Evolutionary conservation across 2,797 vertebrate genomes (phyloP), one percentile per base, ranked within the genome.

Genomic region (Sphenodon punctatus): DNA sequence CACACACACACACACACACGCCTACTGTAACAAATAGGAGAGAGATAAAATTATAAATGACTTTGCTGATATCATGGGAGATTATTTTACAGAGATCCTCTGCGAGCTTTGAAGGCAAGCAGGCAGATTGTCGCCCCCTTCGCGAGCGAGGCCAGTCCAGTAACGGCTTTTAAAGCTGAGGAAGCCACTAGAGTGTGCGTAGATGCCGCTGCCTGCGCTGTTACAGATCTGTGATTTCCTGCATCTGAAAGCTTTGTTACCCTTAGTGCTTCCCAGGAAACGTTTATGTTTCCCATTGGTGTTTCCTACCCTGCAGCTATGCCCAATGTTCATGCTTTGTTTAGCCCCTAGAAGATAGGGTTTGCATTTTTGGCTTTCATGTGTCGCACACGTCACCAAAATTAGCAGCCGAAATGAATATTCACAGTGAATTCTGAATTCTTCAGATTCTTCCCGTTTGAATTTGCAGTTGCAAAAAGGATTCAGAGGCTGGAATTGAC

Each of bases 221-320:
- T 76, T 65, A 76, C 88, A 90, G 90, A 89, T 86, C 82, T 89
- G 84, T 67, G 84, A 77, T 82, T 91, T 93, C 89, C 91, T 91
- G 81, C 91, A 49, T 84, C 75, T 64, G 79, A 72, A 86, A 87
- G 69, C 49, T 69, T 70, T 48, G 72, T 30, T 83, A 70, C 83
- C 71, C 22, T 41, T 85, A 51, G 23, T 75, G 45, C 63, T 23
- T 69, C 85, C 79, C 91, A 89, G 85, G 82, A 92, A 86, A 84
- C 60, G 20, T 77, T 78, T 85, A 71, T 82, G 70, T 90, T 93
- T 93, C 85, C 88, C 87, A 90, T 63, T 81, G 87, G 80, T 71
- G 80, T 69, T 93, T 88, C 90, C 90, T 88, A 76, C 75, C 59
- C 78, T 71, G 90, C 69, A 13, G 69, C 49, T 27, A 2, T 25